phyloP scores from a whole-genome alignment of 2,888 invertebrate species.

The Galerucella nymphaeae region DNA sequence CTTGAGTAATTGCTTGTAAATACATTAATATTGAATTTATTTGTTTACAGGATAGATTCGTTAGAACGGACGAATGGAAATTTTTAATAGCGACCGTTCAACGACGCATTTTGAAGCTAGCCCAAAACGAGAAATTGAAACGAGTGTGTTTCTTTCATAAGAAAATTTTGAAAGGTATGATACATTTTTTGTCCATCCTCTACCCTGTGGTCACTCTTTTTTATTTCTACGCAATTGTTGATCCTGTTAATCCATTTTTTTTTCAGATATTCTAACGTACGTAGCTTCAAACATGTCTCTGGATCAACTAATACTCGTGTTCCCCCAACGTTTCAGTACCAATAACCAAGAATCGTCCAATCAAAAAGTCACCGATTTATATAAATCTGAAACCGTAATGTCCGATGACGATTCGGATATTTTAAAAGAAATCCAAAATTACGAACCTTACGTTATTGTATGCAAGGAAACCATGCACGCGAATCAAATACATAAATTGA shows the following conservation, averaged over 20 bases:
- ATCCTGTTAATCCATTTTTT: no score
- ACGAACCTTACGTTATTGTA: constrained; percentile 64
- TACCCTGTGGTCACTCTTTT: no score
- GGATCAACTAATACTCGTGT: constrained; percentile 63
- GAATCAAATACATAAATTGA: constrained; percentile 71
- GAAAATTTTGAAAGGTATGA: constrained; percentile 60
- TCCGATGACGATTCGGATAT: constrained; percentile 55
- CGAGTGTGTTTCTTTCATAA: constrained; percentile 61
- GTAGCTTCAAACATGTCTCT: constrained; percentile 64
- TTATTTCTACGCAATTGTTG: no score
- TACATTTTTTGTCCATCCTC: no score
- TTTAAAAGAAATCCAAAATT: constrained; percentile 63
- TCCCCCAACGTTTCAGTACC: constrained; percentile 63
- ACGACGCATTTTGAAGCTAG: constrained; percentile 59
- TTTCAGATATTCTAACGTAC: constrained; percentile 64
- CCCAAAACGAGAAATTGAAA: constrained; percentile 56
- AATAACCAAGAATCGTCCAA: constrained; percentile 39
- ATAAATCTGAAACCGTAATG: constrained; percentile 43
- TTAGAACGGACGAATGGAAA: constrained; percentile 64
- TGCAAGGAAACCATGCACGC: constrained; percentile 72
- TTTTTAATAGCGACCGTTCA: constrained; percentile 63
- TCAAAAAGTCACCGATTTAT: constrained; percentile 23
- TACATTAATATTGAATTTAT: not conserved
- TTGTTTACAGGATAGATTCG: constrained; percentile 62
- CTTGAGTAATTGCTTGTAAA: not conserved